Conservation (phyloP, 1,140 invertebrate species). For the Calliopsis andreniformis region DNA sequence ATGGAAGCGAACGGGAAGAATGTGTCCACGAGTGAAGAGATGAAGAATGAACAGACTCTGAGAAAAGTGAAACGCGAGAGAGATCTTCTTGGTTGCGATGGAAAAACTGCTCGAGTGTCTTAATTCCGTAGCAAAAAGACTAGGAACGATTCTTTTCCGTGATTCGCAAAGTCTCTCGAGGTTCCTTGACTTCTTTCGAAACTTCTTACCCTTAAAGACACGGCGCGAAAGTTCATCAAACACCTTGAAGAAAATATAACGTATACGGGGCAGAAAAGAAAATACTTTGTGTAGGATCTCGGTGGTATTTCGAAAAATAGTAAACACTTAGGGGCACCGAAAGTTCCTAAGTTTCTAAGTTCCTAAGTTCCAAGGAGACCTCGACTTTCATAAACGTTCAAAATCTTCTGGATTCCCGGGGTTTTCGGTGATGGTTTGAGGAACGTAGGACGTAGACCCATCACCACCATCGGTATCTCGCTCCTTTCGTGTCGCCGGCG, state of each 20-base stretch:
- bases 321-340: constrained; percentile 1
- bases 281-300: no score
- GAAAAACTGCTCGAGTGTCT: neutral
- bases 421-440: neutral
- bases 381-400: neutral
- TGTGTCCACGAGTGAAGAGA: neutral
- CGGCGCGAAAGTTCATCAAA: neutral
- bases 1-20: neutral
- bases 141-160: neutral
- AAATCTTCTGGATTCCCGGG: constrained; percentile 6
- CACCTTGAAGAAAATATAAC: neutral
- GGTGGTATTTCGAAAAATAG: neutral
- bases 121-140: neutral
- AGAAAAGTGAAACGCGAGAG: neutral
- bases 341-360: neutral
- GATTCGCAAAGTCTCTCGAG: neutral
- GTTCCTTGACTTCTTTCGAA: neutral
- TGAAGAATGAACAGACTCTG: neutral
- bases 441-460: neutral
- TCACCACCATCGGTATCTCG: neutral
- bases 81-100: constrained; percentile 3
- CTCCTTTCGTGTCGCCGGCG: constrained; percentile 6
- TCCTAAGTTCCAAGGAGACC: neutral
- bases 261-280: neutral
- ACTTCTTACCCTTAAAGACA: neutral